Base-by-base conservation (phyloP, 64 coral and sea anemone genomes). In the Exaiptasia diaphana region DNA sequence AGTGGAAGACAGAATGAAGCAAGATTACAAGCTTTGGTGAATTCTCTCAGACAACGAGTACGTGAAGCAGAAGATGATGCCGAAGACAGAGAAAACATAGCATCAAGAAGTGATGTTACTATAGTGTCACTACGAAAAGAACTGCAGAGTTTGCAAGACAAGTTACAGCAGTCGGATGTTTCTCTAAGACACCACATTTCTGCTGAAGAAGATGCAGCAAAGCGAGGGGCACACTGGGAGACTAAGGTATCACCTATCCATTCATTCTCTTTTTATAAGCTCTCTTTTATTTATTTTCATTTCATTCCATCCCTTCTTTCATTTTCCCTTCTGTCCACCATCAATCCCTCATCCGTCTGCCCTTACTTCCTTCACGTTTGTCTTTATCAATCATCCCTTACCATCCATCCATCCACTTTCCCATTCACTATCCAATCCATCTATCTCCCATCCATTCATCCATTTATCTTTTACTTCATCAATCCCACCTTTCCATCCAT, bases 1-100 rank as follows among this genome's bases (percentile, higher is more conserved):
- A 68, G 89, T 34, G 86, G 86, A 12, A 99, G 93, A 75, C 95
- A 99, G 76, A 99, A 89, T 89, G 80, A 82, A 12, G 95, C 95
- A 17, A 63, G 95, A 23, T 80, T 92, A 37, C 53, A 85, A 53
- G 95, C 95, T 7, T 38, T 99, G 21, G 76, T 99, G 18, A 85
- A 92, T 17, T 99, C 95, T 2, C 71, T 99, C 30, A 80, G 95
- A 58, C 90, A 99, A 36, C 59, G 93, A 52, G 75, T 97, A 52
- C 88, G 84, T 56, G 93, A 97, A 73, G 93, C 93, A 21, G 93
- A 97, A 42, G 93, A 97, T 36, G 40, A 87, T 32, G 84, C 89
- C 14, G 89, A 74, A n/a, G 78, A 83, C 29, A 97, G 89, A 43
- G 93, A 97, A 32, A 97, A 56, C 39, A 72, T 87, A 64, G 93